These are phyloP conservation scores for Pteronotus mesoamericanus DNA, from an alignment of 2,797 vertebrate genomes.

Conservation along the genomic window DNA sequence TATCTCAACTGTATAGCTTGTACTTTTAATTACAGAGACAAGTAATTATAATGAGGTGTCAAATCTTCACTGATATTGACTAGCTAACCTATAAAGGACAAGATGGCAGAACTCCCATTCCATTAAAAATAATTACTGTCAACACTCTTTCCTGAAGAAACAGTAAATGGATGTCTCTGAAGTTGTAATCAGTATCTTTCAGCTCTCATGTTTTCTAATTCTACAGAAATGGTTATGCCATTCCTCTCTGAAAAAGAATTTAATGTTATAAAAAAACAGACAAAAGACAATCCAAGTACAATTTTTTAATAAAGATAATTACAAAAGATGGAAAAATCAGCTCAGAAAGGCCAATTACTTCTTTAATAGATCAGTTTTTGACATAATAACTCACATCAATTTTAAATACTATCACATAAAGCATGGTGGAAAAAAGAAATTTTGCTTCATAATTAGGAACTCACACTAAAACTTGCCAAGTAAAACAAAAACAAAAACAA, in stretches of 20 bases:
- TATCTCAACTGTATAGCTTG: neutral
- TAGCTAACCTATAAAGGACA: neutral
- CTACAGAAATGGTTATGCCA: neutral
- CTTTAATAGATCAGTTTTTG: constrained; percentile 86
- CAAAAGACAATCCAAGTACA: constrained; percentile 75
- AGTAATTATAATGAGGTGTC: neutral
- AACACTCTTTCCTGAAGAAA: neutral
- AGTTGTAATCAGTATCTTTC: neutral
- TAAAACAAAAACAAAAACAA: constrained; percentile 79
- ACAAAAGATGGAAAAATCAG: constrained; percentile 87
- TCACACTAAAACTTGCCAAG: constrained; percentile 86
- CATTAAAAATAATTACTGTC: neutral
- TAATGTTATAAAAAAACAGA: constrained; percentile 63
- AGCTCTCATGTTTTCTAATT: neutral
- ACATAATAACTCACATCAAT: constrained; percentile 87
- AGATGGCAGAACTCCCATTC: neutral
- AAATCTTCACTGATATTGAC: neutral
- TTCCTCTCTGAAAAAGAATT: neutral
- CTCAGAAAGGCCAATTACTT: constrained; percentile 86
- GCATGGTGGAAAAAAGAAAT: constrained; percentile 86
- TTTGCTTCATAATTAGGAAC: constrained; percentile 87
- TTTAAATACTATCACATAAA: constrained; percentile 89
- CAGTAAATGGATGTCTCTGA: neutral
- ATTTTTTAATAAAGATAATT: constrained; percentile 89
- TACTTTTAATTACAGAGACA: neutral